Evolutionary conservation across 2,113 vertebrate species (phyloP), one percentile per base, ranked within the genome.

Genomic region (Galemys pyrenaicus): DNA sequence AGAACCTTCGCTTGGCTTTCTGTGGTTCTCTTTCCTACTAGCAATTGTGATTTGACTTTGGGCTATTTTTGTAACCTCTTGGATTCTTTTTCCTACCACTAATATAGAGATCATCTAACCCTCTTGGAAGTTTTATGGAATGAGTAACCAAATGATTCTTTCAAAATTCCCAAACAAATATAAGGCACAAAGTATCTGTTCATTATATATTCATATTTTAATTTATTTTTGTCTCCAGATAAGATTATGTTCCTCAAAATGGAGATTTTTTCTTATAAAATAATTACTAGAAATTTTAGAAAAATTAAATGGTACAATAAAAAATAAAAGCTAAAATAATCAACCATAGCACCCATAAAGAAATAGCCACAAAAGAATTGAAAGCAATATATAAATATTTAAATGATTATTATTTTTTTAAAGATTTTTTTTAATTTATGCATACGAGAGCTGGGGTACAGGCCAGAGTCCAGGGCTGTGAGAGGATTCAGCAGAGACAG

Each of bases 231-330:
- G 6, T 84, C 58, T 94, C 17, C 28, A 44, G 28, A 74, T 75
- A 89, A 65, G 35, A 44, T 54, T 54, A 78, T 79, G 83, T 83
- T 81, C 79, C 35, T 85, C 20, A 88, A 91, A 91, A 71, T 56
- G 7, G 5, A 24, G 6, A 65, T 19, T 35, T 85, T 77, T 91
- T 46, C 60, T 91, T 35, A 65, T 28, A 75, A 44, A 92, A 39
- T 13, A 80, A 82, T 54, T 11, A 3, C 30, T 24, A 37, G 8
- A 6, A 56, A 65, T 37, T 91, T 10, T 17, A 73, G 51, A 78
- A 91, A 87, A 70, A 68, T 16, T 70, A 49, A 7, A 64, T 37
- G 79, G 49, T 41, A 82, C 22, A 49, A 70, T 16, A 70, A 83
- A 39, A 9, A 68, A 17, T 81, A 51, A 93, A 80, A 19, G 15